Percentiles rank a stretch among this genome's conserved stretches.
phyloP scores from a whole-genome alignment of 2,797 vertebrate genomes.

The Myiothlypis chrysogaster region DNA sequence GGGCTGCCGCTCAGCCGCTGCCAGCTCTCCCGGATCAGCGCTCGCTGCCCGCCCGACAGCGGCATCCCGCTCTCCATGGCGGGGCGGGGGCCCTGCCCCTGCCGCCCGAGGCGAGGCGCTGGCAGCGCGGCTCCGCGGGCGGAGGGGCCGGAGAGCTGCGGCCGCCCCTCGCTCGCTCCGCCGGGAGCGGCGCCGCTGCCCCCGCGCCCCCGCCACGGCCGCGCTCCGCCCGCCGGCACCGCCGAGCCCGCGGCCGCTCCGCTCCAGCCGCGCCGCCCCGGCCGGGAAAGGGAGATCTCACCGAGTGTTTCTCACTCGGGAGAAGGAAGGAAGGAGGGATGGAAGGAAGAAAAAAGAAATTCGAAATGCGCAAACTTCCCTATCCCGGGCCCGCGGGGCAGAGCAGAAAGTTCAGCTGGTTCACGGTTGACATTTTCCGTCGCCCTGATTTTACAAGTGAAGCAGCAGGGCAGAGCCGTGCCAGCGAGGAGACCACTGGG shows the following conservation, averaged over 20 bases:
- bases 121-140: background rate
- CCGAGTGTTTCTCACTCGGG: background rate
- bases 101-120: background rate
- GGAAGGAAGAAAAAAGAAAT: background rate
- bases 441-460: background rate
- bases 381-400: background rate
- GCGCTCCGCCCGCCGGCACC: background rate
- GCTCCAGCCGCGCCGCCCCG: background rate
- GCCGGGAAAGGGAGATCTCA: background rate
- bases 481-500: background rate
- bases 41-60: constrained; percentile 71
- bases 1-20: constrained; percentile 87
- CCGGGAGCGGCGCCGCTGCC: background rate
- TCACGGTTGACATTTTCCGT: background rate
- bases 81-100: background rate
- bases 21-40: constrained; percentile 93
- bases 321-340: background rate
- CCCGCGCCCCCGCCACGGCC: background rate
- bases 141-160: background rate
- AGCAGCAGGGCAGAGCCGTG: background rate
- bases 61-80: constrained; percentile 61
- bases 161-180: background rate
- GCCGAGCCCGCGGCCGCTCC: background rate
- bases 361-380: background rate
- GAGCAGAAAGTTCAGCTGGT: background rate